Percentiles rank a stretch among this genome's conserved stretches.
These are phyloP conservation scores for Coecobrya sp. DNA, from an alignment of 2,888 invertebrate genomes.

Conservation along the genomic window DNA sequence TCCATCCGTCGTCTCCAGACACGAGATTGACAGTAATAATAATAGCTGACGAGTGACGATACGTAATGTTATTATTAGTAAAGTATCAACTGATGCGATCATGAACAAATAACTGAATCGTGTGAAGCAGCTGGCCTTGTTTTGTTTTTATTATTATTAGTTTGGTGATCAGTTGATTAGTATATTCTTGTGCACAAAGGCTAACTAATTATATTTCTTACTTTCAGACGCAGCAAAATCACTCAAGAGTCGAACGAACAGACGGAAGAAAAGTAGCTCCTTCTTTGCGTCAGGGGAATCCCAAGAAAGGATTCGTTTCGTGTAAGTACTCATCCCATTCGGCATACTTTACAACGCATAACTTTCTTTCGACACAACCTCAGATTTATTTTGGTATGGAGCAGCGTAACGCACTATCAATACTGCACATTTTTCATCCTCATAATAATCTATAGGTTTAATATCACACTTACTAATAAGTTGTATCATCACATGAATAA, in stretches of 20 bases:
- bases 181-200: neutral
- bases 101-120: neutral
- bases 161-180: neutral
- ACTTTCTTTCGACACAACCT: neutral
- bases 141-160: neutral
- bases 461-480: conserved; percentile 8
- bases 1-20: neutral
- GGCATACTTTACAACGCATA: neutral
- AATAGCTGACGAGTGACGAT: conserved; percentile 24
- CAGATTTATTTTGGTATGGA: conserved; percentile 6
- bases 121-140: neutral
- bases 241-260: neutral
- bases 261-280: neutral
- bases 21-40: neutral
- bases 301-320: neutral
- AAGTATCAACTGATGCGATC: neutral
- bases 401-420: neutral
- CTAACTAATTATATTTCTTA: neutral
- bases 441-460: neutral
- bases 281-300: neutral
- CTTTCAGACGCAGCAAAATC: neutral
- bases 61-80: neutral
- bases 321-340: neutral
- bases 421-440: neutral
- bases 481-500: neutral